Conservation (phyloP, 64 coral and sea anemone species). For the Dendronephthya gigantea region DNA sequence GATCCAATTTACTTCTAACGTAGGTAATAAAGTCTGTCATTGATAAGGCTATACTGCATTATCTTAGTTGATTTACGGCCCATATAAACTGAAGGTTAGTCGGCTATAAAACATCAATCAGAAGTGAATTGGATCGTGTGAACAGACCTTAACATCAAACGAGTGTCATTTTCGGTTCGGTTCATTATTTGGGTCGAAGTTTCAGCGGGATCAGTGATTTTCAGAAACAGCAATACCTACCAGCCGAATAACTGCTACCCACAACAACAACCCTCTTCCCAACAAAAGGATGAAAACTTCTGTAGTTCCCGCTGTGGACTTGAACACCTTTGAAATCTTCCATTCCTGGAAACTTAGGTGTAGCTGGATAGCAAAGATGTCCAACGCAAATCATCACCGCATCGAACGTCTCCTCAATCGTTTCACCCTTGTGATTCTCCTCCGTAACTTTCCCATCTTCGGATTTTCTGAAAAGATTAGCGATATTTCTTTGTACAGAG, state of each 20-base stretch:
- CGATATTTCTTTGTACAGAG: too few species aligned
- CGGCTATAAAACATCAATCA: too few species aligned
- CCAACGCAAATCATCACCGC: slow-evolving; percentile 81
- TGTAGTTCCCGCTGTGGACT: slow-evolving; percentile 66
- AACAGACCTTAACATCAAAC: too few species aligned
- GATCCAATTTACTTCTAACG: too few species aligned
- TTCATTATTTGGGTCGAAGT: too few species aligned
- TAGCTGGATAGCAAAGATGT: slow-evolving; percentile 15
- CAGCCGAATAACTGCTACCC: slow-evolving; percentile 62
- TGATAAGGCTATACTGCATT: too few species aligned
- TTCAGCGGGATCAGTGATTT: too few species aligned
- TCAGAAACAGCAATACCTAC: slow-evolving; percentile 14
- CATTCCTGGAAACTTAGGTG: slow-evolving; percentile 51
- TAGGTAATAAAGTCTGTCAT: too few species aligned
- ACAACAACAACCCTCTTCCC: slow-evolving; percentile 64
- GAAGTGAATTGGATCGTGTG: too few species aligned
- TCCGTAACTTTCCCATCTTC: not conserved
- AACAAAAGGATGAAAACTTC: slow-evolving; percentile 54
- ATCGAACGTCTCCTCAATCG: slow-evolving; percentile 38
- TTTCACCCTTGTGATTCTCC: slow-evolving; percentile 30
- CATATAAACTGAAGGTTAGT: too few species aligned
- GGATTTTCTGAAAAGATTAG: not conserved
- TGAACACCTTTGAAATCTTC: slow-evolving; percentile 51
- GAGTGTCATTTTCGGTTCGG: too few species aligned
- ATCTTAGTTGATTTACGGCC: too few species aligned